These are phyloP conservation scores for Polypedilum pembai DNA, from an alignment of 1,140 invertebrate genomes.

Conservation along the genomic window DNA sequence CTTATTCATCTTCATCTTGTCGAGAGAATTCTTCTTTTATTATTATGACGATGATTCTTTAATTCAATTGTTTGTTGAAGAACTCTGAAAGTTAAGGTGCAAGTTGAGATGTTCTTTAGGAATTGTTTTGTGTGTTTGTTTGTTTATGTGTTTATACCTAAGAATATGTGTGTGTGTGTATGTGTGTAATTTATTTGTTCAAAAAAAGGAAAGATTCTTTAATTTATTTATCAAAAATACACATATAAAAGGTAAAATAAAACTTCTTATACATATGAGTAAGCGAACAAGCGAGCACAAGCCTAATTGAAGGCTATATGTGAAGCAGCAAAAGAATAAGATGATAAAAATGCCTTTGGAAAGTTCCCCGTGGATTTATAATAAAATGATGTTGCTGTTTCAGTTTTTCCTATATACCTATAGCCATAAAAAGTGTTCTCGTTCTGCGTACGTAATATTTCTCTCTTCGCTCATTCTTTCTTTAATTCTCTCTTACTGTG, in stretches of 20 bases:
- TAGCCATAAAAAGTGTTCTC: constrained; percentile 4
- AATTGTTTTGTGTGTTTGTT: not conserved
- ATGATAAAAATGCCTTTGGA: constrained; percentile 18
- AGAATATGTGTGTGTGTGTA: not conserved
- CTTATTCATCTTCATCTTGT: not conserved
- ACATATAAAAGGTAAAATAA: not conserved
- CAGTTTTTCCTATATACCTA: not conserved
- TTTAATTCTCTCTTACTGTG: constrained; percentile 18
- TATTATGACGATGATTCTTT: constrained; percentile 1
- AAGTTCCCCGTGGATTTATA: constrained; percentile 17
- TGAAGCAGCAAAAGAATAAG: constrained; percentile 7
- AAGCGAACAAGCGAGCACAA: not conserved
- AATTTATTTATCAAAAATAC: constrained; percentile 15
- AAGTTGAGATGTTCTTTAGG: constrained; percentile 11
- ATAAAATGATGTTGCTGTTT: constrained; percentile 14
- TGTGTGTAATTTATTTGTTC: not conserved
- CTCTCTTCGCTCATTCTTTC: not conserved
- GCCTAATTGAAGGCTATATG: constrained; percentile 16
- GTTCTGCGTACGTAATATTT: constrained; percentile 10
- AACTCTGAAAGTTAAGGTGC: not conserved
- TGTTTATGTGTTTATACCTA: not conserved
- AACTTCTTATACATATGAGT: not conserved
- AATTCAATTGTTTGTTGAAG: constrained; percentile 1
- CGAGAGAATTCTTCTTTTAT: not conserved
- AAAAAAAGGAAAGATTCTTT: not conserved